Percentiles rank a stretch among this genome's conserved stretches.
These are phyloP conservation scores for Peribatodes rhomboidaria DNA, from an alignment of 2,888 invertebrate genomes.

Conservation along the genomic window DNA sequence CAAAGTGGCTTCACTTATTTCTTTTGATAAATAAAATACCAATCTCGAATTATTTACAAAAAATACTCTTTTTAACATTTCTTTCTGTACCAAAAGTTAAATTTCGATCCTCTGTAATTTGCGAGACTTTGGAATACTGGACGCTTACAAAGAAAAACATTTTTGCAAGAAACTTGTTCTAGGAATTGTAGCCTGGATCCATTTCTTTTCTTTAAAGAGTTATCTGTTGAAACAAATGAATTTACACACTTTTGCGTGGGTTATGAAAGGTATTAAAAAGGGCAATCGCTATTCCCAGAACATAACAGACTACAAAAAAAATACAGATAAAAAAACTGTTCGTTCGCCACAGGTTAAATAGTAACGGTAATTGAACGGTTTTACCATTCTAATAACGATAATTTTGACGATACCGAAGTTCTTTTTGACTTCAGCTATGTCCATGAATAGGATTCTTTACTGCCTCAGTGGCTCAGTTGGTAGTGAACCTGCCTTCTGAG, in stretches of 20 bases:
- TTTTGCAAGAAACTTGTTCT: constrained; percentile 13
- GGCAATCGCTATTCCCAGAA: too few relatives aligned
- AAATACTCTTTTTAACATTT: constrained; percentile 1
- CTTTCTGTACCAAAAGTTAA: constrained; percentile 17
- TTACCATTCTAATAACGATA: too few relatives aligned
- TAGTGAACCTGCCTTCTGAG: too few relatives aligned
- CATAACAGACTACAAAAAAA: too few relatives aligned
- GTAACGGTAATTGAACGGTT: too few relatives aligned
- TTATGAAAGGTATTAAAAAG: too few relatives aligned
- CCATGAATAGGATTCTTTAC: too few relatives aligned
- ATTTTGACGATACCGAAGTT: too few relatives aligned
- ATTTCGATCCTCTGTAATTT: constrained; percentile 33
- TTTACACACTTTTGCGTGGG: background rate
- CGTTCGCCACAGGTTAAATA: too few relatives aligned
- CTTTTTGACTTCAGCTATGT: too few relatives aligned
- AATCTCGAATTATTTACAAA: constrained; percentile 4
- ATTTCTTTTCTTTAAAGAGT: background rate
- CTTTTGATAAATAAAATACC: background rate
- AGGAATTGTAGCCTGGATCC: background rate
- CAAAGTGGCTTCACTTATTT: background rate
- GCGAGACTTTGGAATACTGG: constrained; percentile 30
- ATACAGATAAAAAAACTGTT: too few relatives aligned
- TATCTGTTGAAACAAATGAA: background rate
- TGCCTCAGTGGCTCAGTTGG: too few relatives aligned
- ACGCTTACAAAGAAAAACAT: constrained; percentile 11